These are phyloP conservation scores for Hyperoplus lanceolatus DNA, from an alignment of 2,797 vertebrate genomes.

Conservation along the genomic window DNA sequence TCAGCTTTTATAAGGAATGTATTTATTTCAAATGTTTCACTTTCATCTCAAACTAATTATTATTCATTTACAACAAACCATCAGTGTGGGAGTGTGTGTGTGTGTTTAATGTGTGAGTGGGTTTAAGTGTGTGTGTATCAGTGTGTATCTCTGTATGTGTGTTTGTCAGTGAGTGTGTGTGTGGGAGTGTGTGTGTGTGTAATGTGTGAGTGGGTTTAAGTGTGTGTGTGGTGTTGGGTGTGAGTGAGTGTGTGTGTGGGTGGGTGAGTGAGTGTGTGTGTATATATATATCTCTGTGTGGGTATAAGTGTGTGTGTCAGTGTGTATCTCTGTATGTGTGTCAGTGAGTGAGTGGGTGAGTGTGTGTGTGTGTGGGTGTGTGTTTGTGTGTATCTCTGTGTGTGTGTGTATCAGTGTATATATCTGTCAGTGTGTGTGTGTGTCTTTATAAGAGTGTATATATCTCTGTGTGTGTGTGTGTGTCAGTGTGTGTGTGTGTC, in stretches of 20 bases:
- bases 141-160: not conserved
- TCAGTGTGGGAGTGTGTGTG: not conserved
- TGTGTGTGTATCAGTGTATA: not conserved
- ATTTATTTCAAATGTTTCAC: slow-evolving; percentile 55
- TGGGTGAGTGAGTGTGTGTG: not conserved
- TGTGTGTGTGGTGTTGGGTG: no score
- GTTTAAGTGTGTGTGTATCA: not conserved
- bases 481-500: slow-evolving; percentile 7
- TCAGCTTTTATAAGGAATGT: slow-evolving; percentile 68
- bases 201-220: no score
- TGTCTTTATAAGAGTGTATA: slow-evolving; percentile 2
- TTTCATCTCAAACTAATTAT: slow-evolving; percentile 60
- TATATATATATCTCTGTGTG: not conserved
- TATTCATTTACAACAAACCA: slow-evolving; percentile 51
- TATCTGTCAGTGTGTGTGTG: slow-evolving; percentile 1
- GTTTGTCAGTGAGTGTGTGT: no score
- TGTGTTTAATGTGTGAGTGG: no score
- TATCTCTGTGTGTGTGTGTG: not conserved
- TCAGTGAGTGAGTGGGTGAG: no score
- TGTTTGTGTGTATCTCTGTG: not conserved
- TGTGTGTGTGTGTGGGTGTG: not conserved
- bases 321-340: no score
- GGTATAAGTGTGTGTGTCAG: no score
- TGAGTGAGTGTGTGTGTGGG: not conserved
- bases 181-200: not conserved